Conservation (phyloP, 2,888 invertebrate species). For the Aphidoletes aphidimyza region DNA sequence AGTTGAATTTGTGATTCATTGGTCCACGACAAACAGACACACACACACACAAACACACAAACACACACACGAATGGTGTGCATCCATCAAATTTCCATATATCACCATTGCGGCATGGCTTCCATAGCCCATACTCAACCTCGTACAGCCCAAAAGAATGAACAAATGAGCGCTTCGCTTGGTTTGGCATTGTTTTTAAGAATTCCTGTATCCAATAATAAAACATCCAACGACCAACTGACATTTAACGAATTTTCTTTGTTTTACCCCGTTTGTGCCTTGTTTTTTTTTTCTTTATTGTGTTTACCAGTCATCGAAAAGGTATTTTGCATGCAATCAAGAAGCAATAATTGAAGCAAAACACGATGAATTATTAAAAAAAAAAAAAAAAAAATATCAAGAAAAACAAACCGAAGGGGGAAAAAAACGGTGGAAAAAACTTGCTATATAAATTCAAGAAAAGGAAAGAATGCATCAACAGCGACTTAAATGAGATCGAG, state of each 20-base stretch:
- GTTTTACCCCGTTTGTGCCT: background rate
- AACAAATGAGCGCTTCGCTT: background rate
- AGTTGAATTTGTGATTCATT: slow-evolving; percentile 15
- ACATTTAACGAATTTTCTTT: slow-evolving; percentile 52
- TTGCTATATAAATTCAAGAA: background rate
- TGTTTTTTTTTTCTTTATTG: background rate
- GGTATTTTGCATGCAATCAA: slow-evolving; percentile 39
- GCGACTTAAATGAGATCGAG: background rate
- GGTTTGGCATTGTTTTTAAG: background rate
- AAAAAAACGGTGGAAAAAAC: background rate
- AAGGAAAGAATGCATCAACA: background rate
- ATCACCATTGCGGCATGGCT: background rate
- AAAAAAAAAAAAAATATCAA: slow-evolving; percentile 1
- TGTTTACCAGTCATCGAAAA: background rate
- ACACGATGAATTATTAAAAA: slow-evolving; percentile 31
- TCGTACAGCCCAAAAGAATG: background rate
- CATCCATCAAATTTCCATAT: slow-evolving; percentile 32
- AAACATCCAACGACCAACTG: slow-evolving; percentile 37
- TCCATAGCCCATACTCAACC: background rate
- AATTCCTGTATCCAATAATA: background rate
- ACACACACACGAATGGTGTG: too few relatives aligned
- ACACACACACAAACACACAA: background rate
- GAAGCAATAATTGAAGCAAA: slow-evolving; percentile 41
- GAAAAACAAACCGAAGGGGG: background rate
- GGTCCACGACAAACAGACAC: background rate